Evolutionary conservation across 2,797 vertebrate species (phyloP).

Genomic region (Artibeus jamaicensis): DNA sequence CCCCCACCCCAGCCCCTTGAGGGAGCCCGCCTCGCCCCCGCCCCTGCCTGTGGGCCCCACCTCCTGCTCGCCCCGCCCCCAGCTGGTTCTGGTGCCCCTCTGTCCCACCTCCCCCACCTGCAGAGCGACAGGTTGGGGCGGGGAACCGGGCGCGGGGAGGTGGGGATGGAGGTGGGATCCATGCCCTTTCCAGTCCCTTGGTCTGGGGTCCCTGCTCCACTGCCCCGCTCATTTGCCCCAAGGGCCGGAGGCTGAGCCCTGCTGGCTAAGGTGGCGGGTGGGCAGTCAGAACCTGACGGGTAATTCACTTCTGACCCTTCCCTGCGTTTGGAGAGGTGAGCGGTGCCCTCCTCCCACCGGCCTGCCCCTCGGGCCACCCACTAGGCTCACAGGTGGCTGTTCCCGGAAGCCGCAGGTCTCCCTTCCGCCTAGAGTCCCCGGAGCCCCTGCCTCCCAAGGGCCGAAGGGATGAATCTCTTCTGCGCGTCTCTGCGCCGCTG

Average conservation of each 20-base stretch:
- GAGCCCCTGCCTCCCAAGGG: too few species aligned
- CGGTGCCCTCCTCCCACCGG: not conserved
- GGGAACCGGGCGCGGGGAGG: rapidly evolving
- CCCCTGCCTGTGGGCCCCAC: not conserved
- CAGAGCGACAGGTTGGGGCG: not conserved
- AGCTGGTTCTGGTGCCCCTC: not conserved
- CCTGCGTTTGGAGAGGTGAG: not conserved
- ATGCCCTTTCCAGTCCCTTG: not conserved
- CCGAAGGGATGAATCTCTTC: not conserved
- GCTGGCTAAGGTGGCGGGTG: not conserved
- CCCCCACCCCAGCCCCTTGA: not conserved
- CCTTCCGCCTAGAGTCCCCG: rapidly evolving
- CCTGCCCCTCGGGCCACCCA: not conserved
- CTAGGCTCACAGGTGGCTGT: too few species aligned
- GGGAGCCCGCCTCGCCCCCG: too few species aligned
- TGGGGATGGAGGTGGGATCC: not conserved
- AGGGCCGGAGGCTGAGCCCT: not conserved
- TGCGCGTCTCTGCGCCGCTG: rapidly evolving
- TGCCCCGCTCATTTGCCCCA: not conserved
- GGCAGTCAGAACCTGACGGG: not conserved
- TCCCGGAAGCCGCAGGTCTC: too few species aligned
- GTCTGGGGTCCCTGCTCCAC: rapidly evolving
- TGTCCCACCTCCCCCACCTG: not conserved
- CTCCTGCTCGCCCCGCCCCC: not conserved
- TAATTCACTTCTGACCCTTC: not conserved